phyloP scores from a whole-genome alignment of 2,888 invertebrate species.

The Drosophila bunnanda region DNA sequence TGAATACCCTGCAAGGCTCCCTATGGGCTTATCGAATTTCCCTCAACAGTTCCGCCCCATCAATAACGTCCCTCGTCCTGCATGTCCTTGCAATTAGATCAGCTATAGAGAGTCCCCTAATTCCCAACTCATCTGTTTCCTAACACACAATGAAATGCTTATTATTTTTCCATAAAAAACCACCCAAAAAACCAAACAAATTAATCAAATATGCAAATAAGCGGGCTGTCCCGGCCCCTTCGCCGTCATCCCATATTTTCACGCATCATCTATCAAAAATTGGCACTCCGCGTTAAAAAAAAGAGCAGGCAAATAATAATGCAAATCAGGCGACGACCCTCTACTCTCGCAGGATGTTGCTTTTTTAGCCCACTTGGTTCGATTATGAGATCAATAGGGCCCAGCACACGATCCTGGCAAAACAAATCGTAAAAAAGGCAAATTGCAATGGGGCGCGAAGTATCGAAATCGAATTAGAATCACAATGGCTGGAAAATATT shows the following conservation, averaged over 20 bases:
- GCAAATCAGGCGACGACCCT: conserved; percentile 56
- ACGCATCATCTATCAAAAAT: conserved; percentile 78
- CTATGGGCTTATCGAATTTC: not conserved
- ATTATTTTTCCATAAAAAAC: conserved; percentile 79
- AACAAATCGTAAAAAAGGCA: conserved; percentile 77
- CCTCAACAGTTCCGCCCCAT: conserved; percentile 14
- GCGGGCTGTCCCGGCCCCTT: conserved; percentile 27
- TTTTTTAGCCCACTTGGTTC: conserved; percentile 56
- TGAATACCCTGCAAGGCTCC: no score
- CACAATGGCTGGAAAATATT: conserved; percentile 49
- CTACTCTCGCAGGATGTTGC: conserved; percentile 60
- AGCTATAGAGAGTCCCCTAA: conserved; percentile 4
- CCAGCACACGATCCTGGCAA: conserved; percentile 42
- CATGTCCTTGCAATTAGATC: conserved; percentile 11
- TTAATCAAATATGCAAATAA: conserved; percentile 81
- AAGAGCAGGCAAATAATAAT: conserved; percentile 53
- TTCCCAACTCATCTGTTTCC: conserved; percentile 13
- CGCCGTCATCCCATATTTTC: conserved; percentile 53
- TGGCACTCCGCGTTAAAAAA: conserved; percentile 61
- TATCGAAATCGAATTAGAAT: conserved; percentile 67
- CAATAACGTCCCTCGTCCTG: not conserved
- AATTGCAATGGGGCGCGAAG: conserved; percentile 74
- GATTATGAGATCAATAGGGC: conserved; percentile 76
- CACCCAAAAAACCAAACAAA: conserved; percentile 72
- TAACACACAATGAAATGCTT: conserved; percentile 56